Base-by-base conservation (phyloP, 2,888 invertebrate species). In the Fissipunctia ypsillon region DNA sequence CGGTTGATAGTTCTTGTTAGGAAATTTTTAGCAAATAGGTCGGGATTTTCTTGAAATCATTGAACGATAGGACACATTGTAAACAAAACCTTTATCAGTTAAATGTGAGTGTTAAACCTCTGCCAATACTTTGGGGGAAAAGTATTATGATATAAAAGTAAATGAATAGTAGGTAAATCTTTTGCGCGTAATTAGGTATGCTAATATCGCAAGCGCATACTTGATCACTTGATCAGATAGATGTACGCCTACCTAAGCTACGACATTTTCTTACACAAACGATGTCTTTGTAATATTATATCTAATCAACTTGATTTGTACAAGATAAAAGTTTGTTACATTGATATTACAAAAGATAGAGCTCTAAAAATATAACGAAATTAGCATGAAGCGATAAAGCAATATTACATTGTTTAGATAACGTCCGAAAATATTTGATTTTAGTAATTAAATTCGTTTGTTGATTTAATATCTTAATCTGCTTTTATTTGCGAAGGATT, bases 261-360 rank as follows among this genome's bases (percentile, higher is more conserved):
- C 52, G 50, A 52, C 10, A 72, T 61, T 68, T 50, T 56, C 56
- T 80, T 67, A 50, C n/a, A 68, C 67, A 77, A 81, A 48, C 41
- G 3, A n/a, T 59, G n/a, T 35, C 45, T 69, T 69, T 69, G 56
- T 69, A 52, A 73, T 81, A 59, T 48, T 56, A n/a, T 61, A 65
- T 73, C 65, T 79, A 61, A 80, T 80, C 60, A 45, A 73, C 28
- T 43, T 57, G 45, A 48, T 63, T 69, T 54, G 14, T 65, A 3
- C 38, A 10, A 52, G 80, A 80, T 81, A 81, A 43, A 35, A 38
- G 10, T 50, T 54, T 65, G 65, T 60, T 35, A 77, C 43, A 52
- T 69, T 69, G 60, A 81, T 76, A 61, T 81, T 76, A 65, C 54
- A 28, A 52, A 75, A 70, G 52, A 54, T 66, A 57, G 3, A 45